Evolutionary conservation across 2,888 invertebrate genomes (phyloP).

Genomic region (Eupithecia subfuscata): DNA sequence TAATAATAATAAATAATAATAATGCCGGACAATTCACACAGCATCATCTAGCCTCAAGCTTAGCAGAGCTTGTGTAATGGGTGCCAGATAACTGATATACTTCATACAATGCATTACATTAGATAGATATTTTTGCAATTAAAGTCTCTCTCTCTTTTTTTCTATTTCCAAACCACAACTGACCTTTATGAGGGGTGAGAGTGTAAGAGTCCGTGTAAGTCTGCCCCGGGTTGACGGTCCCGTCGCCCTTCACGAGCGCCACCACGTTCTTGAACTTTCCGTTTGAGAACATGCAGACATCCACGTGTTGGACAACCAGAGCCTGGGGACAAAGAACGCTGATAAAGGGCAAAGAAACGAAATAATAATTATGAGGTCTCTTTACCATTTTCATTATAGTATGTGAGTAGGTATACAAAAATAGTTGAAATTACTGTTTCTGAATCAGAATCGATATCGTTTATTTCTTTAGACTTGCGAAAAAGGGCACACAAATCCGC

Average conservation of each 20-base stretch:
- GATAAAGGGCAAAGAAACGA: neutral
- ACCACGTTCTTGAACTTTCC: conserved; percentile 98
- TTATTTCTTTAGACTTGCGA: no score
- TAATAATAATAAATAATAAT: no score
- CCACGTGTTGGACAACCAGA: conserved; percentile 94
- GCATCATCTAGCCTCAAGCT: no score
- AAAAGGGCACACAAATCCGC: no score
- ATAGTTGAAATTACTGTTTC: neutral
- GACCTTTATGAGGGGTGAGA: conserved; percentile 87
- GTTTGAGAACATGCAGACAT: conserved; percentile 97
- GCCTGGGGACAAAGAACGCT: conserved; percentile 79
- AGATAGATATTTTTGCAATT: no score
- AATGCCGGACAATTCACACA: no score
- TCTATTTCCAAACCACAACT: neutral
- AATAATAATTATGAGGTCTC: neutral
- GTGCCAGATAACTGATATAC: no score
- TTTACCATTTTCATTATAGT: neutral
- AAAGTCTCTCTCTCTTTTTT: neutral
- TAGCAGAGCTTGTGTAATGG: no score
- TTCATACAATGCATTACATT: no score
- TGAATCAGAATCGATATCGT: neutral
- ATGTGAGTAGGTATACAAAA: neutral
- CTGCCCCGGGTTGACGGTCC: conserved; percentile 87
- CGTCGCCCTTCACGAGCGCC: conserved; percentile 84
- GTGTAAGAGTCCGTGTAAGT: conserved; percentile 86